Conservation (phyloP, 1,140 invertebrate genomes). For the Thaumetopoea pityocampa region DNA sequence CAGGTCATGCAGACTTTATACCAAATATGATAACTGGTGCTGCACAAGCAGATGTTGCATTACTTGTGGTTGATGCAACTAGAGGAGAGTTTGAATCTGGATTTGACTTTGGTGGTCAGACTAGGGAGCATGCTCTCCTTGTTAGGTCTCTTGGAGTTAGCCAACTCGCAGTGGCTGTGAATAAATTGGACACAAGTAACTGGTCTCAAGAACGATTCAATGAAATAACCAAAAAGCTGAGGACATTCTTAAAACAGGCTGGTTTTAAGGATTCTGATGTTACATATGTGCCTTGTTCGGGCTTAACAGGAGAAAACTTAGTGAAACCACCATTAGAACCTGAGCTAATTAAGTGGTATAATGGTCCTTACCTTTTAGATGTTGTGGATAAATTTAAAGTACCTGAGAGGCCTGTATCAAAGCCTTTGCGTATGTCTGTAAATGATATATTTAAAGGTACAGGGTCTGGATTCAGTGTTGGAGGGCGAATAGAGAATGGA, state of each 20-base stretch:
- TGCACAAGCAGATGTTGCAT: conserved; percentile 96
- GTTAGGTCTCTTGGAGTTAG: conserved; percentile 92
- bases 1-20: conserved; percentile 99
- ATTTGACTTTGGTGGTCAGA: conserved; percentile 98
- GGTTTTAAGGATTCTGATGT: conserved; percentile 94
- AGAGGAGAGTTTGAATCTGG: conserved; percentile 99
- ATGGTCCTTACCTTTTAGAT: conserved; percentile 87
- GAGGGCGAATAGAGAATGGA: conserved; percentile 94
- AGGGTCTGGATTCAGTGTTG: conserved; percentile 90
- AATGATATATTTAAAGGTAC: conserved; percentile 97
- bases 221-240: conserved; percentile 91
- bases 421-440: conserved; percentile 93
- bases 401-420: conserved; percentile 89
- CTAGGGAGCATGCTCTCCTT: conserved; percentile 96
- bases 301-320: conserved; percentile 95
- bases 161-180: conserved; percentile 90
- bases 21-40: conserved; percentile 99
- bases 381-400: conserved; percentile 92
- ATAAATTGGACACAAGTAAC: conserved; percentile 89
- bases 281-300: conserved; percentile 96
- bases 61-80: conserved; percentile 96
- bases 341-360: conserved; percentile 88
- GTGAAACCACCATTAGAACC: conserved; percentile 81
- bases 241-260: conserved; percentile 94
- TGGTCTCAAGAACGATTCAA: conserved; percentile 90